Conservation (phyloP, 2,113 vertebrate species). For the Dromaius novaehollandiae region DNA sequence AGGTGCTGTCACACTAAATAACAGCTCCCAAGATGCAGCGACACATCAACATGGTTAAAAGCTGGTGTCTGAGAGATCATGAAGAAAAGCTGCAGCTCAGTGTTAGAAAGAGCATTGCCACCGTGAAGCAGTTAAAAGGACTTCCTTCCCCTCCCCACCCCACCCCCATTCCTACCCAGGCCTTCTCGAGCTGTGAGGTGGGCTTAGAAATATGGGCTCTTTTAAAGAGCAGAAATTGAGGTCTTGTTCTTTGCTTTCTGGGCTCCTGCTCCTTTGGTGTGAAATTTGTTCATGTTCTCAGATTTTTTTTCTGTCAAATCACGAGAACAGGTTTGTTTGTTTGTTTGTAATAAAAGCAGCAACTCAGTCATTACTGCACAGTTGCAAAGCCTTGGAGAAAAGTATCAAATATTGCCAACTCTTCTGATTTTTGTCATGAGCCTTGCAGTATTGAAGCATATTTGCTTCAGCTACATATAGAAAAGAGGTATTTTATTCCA, state of each 20-base stretch:
- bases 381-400: neutral
- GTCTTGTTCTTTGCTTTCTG: neutral
- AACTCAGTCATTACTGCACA: neutral
- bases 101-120: neutral
- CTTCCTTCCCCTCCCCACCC: neutral
- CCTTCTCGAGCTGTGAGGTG: neutral
- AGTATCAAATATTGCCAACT: neutral
- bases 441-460: neutral
- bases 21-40: neutral
- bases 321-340: neutral
- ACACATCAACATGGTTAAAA: accelerated
- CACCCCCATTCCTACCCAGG: neutral
- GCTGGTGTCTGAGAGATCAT: neutral
- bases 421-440: neutral
- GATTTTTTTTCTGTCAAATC: neutral
- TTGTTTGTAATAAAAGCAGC: neutral
- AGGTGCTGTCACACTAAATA: accelerated
- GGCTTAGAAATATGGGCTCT: neutral
- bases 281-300: neutral
- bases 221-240: too few species aligned
- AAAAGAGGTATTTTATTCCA: neutral
- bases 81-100: neutral
- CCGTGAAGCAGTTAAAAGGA: neutral
- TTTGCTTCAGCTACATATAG: neutral
- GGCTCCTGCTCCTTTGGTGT: neutral